phyloP scores from a whole-genome alignment of 2,888 invertebrate genomes.

The Philaethria dido region DNA sequence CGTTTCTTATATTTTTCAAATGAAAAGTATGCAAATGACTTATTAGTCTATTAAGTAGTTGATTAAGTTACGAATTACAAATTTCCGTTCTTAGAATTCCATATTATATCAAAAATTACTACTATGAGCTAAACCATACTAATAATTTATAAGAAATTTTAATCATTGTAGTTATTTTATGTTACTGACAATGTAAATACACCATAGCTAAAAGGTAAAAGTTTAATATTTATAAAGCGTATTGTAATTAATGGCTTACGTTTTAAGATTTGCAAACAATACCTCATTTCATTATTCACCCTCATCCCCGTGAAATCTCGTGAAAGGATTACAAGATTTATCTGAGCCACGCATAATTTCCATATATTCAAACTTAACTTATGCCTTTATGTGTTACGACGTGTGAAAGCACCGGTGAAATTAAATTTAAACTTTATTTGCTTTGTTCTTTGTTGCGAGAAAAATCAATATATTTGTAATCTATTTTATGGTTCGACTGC shows the following conservation, averaged over 20 bases:
- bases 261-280: slow-evolving; percentile 29
- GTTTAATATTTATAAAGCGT: neutral
- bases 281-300: slow-evolving; percentile 27
- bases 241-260: slow-evolving; percentile 16
- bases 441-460: slow-evolving; percentile 10
- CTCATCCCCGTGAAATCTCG: slow-evolving; percentile 18
- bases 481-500: slow-evolving; percentile 17
- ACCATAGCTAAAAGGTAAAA: neutral
- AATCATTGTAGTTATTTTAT: too few species aligned
- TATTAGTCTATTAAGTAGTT: too few species aligned
- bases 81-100: too few species aligned
- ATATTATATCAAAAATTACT: too few species aligned
- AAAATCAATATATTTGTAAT: slow-evolving; percentile 15
- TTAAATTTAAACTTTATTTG: slow-evolving; percentile 13
- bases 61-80: too few species aligned
- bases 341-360: slow-evolving; percentile 21
- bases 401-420: slow-evolving; percentile 4
- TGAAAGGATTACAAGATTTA: slow-evolving; percentile 24
- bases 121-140: too few species aligned
- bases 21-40: neutral
- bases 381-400: slow-evolving; percentile 15
- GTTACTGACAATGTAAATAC: too few species aligned
- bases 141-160: too few species aligned
- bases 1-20: neutral
- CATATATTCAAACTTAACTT: slow-evolving; percentile 23